phyloP scores from a whole-genome alignment of 2,888 invertebrate genomes.

The Cheilosia variabilis region DNA sequence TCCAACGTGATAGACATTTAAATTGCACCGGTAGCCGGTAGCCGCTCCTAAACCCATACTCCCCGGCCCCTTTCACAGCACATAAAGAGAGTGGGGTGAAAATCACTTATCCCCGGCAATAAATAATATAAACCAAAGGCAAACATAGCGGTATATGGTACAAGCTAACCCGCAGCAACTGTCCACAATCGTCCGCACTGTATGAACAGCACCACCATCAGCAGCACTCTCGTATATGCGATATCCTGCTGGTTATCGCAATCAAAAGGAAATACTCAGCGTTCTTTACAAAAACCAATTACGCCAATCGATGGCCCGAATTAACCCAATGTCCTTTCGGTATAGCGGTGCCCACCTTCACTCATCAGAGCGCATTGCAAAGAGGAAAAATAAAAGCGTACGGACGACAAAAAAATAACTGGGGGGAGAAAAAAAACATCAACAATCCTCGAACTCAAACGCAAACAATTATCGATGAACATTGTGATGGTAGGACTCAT shows the following conservation, averaged over 20 bases:
- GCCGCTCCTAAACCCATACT: not conserved
- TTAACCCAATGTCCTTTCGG: constrained; percentile 72
- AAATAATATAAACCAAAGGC: constrained; percentile 68
- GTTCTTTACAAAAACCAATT: constrained; percentile 74
- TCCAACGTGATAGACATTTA: constrained; percentile 71
- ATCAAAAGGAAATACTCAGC: constrained; percentile 73
- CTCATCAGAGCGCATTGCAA: not conserved
- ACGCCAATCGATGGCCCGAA: constrained; percentile 71
- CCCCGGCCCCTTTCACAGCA: not conserved
- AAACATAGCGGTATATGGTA: constrained; percentile 41
- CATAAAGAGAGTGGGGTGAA: constrained; percentile 15
- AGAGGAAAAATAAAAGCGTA: constrained; percentile 11
- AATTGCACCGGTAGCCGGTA: constrained; percentile 45
- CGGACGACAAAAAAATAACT: not conserved
- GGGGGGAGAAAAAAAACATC: constrained; percentile 9
- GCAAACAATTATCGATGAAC: constrained; percentile 66
- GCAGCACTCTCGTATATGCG: constrained; percentile 7
- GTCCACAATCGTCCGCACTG: constrained; percentile 29
- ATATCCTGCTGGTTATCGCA: constrained; percentile 62
- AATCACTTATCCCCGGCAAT: constrained; percentile 64
- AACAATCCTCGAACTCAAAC: constrained; percentile 60
- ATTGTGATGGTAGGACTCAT: constrained; percentile 58
- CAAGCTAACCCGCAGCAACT: constrained; percentile 41
- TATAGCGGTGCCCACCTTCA: not conserved
- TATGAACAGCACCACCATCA: constrained; percentile 11